These are phyloP conservation scores for Drosophila limbata DNA, from an alignment of 2,888 invertebrate genomes.

Conservation along the genomic window DNA sequence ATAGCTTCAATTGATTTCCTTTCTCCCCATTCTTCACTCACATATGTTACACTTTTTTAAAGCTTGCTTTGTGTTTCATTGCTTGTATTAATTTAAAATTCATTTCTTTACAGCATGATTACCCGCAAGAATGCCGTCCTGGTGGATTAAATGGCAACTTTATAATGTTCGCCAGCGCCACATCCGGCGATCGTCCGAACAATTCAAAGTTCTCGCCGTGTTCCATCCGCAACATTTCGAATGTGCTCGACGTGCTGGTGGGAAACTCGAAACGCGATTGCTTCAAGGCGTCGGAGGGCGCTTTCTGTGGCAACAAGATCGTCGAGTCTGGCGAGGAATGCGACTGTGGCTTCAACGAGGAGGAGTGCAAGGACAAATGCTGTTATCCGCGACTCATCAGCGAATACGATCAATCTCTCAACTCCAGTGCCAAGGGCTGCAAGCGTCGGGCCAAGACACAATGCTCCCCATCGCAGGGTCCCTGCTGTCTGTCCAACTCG, in stretches of 20 bases:
- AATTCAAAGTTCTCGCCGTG: conserved; percentile 99
- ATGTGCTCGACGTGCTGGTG: conserved; percentile 96
- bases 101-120: conserved; percentile 91
- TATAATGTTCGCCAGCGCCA: conserved; percentile 99
- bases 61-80: neutral
- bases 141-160: conserved; percentile 97
- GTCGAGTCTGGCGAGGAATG: conserved; percentile 99
- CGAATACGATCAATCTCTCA: conserved; percentile 89
- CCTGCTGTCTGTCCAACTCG: conserved; percentile 93
- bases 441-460: conserved; percentile 91
- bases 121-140: conserved; percentile 95
- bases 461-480: conserved; percentile 97
- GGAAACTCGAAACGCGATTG: conserved; percentile 97
- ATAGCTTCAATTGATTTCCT: no score
- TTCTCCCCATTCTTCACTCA: no score
- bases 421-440: conserved; percentile 92
- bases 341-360: conserved; percentile 97
- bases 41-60: neutral
- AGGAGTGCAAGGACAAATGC: conserved; percentile 96
- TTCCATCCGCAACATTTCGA: conserved; percentile 97
- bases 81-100: neutral
- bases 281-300: conserved; percentile 95
- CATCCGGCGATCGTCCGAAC: conserved; percentile 98
- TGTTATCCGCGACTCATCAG: conserved; percentile 95
- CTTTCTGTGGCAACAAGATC: conserved; percentile 99